Base-by-base conservation (phyloP, 2,113 vertebrate genomes). In the Erythrolamprus reginae region DNA sequence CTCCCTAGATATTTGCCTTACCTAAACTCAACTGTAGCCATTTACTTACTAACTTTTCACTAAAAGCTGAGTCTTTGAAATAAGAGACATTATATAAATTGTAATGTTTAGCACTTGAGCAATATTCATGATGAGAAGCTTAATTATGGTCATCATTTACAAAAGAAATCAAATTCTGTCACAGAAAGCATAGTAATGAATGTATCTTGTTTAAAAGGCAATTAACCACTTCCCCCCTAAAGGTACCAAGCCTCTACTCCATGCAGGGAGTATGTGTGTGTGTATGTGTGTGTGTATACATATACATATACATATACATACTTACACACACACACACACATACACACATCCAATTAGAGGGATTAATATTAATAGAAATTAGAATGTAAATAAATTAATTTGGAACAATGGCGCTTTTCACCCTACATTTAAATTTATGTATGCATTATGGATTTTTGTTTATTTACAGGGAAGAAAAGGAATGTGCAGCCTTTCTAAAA, bases 101-200 rank as follows among this genome's bases (percentile, higher is more conserved):
- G 91, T 93, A 92, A 92, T 96, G 92, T 96, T 97, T 96, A 97
- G 95, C 96, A 97, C 95, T 93, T 95, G 93, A 95, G 86, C 91
- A 96, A 86, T 95, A 95, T 96, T 97, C 94, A 96, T 97, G 97
- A 97, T 92, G 88, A 96, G 95, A 89, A 88, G 56, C 89, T 94
- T 97, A 97, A 97, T 97, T 97, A 96, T 94, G 94, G 94, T 95
- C 93, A 96, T 97, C 56, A 96, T 95, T 97, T 97, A 96, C 85
- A 82, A 92, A 95, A 95, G 96, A 93, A 91, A 93, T 93, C 94
- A 95, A 95, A 89, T 93, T 90, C 95, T 95, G 82, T 95, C 95
- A 96, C 89, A 95, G 89, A 96, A 97, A 96, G 92, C 93, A 95
- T 93, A 97, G 95, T 96, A 97, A 97, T 93, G 47, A 96, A 96